phyloP scores from a whole-genome alignment of 2,888 invertebrate species.

The Tribolium freemani region DNA sequence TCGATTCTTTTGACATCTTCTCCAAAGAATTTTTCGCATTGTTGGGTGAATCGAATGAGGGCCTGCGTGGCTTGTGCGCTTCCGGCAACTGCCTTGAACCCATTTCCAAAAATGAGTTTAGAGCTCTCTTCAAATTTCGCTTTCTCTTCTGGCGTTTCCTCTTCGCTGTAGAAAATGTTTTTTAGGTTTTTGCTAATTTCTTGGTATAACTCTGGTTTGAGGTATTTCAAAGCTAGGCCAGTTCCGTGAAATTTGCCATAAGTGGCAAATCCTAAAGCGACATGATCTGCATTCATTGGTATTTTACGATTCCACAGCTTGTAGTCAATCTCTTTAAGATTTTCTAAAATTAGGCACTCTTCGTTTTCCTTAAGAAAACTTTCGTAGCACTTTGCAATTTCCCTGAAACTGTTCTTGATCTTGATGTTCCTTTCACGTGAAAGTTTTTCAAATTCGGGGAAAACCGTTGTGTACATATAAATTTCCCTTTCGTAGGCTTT shows the following conservation, averaged over 20 bases:
- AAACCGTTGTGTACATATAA: constrained; percentile 40
- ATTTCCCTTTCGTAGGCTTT: constrained; percentile 44
- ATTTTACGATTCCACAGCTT: constrained; percentile 41
- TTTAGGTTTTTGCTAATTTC: constrained; percentile 36
- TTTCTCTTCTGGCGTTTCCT: not conserved
- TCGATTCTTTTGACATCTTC: constrained; percentile 2
- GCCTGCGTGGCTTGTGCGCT: constrained; percentile 33
- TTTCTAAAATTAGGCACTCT: constrained; percentile 46
- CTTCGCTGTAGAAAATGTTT: constrained; percentile 34
- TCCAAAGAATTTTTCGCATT: not conserved
- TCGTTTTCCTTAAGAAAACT: constrained; percentile 9
- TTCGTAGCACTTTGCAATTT: constrained; percentile 34
- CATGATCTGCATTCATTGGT: constrained; percentile 46
- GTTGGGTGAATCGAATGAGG: constrained; percentile 20
- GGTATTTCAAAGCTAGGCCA: constrained; percentile 44
- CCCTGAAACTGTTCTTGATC: not conserved
- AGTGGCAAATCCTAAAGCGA: constrained; percentile 37
- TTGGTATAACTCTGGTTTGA: constrained; percentile 38
- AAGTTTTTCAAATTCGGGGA: constrained; percentile 37
- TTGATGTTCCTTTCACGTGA: not conserved
- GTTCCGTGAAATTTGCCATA: constrained; percentile 50
- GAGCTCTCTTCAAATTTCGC: not conserved
- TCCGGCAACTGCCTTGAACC: constrained; percentile 36
- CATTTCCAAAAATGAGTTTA: constrained; percentile 29
- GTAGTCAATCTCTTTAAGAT: constrained; percentile 45